Percentiles rank a stretch among this genome's conserved stretches.
Conservation (phyloP, 2,113 vertebrate species). For the Phrynocephalus versicolor region DNA sequence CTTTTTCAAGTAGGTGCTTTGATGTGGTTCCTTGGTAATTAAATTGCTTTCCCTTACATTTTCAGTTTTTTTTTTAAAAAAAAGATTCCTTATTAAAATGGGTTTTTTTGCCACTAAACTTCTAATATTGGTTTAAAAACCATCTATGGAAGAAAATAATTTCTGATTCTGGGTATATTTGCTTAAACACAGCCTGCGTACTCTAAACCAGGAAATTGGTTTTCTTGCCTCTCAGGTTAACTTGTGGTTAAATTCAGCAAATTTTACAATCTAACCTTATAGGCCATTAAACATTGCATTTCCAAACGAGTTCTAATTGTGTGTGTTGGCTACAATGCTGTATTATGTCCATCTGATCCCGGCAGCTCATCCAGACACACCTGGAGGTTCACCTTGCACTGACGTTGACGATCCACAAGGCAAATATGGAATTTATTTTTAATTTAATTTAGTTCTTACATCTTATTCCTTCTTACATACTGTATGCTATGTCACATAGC, state of each 20-base stretch:
- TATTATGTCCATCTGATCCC: not conserved
- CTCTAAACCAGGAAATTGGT: conserved; percentile 47
- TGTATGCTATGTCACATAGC: too few species aligned
- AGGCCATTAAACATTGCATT: not conserved
- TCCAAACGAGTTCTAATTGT: not conserved
- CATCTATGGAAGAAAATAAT: conserved; percentile 54
- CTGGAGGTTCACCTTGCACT: not conserved
- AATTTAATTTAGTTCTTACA: not conserved
- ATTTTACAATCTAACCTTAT: conserved; percentile 13
- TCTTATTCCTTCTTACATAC: not conserved
- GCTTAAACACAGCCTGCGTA: conserved; percentile 45
- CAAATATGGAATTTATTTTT: too few species aligned
- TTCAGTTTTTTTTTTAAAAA: conserved; percentile 50
- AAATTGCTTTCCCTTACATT: conserved; percentile 58
- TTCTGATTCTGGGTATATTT: conserved; percentile 45
- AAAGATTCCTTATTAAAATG: conserved; percentile 66
- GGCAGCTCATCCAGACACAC: not conserved
- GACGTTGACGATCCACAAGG: not conserved
- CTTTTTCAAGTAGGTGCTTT: conserved; percentile 59
- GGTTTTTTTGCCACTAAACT: conserved; percentile 46
- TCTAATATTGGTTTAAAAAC: conserved; percentile 57
- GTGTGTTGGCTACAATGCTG: not conserved
- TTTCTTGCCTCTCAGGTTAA: conserved; percentile 61
- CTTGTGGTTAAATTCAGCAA: conserved; percentile 40
- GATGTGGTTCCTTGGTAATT: conserved; percentile 62